These are phyloP conservation scores for Eustalomyia histrio DNA, from an alignment of 2,888 invertebrate genomes.

Conservation along the genomic window DNA sequence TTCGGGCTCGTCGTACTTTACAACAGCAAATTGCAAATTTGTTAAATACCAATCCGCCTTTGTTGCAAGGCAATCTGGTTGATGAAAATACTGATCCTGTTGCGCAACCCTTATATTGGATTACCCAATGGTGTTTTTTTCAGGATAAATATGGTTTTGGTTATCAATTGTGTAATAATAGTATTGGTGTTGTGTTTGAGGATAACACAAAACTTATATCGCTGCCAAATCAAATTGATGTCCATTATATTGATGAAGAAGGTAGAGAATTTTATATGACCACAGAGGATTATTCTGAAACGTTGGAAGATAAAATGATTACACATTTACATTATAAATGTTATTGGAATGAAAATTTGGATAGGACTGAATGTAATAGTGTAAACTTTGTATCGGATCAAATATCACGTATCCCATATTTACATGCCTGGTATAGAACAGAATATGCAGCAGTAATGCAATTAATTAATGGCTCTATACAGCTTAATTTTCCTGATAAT, in stretches of 20 bases:
- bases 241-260: no score
- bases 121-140: constrained; percentile 99
- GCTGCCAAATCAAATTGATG: constrained; percentile 92
- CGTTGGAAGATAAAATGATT: constrained; percentile 96
- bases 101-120: constrained; percentile 97
- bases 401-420: constrained; percentile 94
- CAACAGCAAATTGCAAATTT: constrained; percentile 76
- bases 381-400: constrained; percentile 91
- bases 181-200: constrained; percentile 99
- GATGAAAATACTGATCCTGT: constrained; percentile 98
- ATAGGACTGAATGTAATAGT: constrained; percentile 93
- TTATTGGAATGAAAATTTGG: constrained; percentile 98
- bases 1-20: constrained; percentile 76
- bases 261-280: no score
- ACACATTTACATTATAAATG: constrained; percentile 97
- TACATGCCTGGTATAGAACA: constrained; percentile 98
- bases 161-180: constrained; percentile 98
- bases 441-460: constrained; percentile 97
- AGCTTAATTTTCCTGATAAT: constrained; percentile 99
- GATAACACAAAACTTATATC: constrained; percentile 97
- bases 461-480: constrained; percentile 97
- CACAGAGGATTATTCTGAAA: no score
- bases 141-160: constrained; percentile 99
- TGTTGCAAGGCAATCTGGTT: constrained; percentile 81
- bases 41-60: constrained; percentile 80